Evolutionary conservation across 2,113 vertebrate species (phyloP).

Genomic region (Sitta europaea): DNA sequence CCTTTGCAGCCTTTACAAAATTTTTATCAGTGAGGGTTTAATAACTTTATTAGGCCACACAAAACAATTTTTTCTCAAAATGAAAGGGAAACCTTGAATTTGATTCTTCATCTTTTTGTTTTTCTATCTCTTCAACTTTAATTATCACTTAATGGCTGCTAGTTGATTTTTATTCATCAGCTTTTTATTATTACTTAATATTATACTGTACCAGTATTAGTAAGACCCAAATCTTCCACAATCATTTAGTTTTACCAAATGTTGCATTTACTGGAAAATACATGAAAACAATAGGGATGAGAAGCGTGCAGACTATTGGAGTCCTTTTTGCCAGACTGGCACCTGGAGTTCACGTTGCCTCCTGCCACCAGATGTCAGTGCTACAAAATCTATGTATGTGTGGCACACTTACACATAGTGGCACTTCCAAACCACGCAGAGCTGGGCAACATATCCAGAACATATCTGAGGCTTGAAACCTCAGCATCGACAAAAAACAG

Average conservation of each 20-base stretch:
- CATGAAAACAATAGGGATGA: neutral
- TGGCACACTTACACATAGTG: rapidly evolving
- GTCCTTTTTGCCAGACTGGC: neutral
- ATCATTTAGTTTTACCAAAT: neutral
- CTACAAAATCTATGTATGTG: neutral
- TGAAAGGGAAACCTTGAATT: neutral
- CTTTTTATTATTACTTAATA: neutral
- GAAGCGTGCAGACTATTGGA: rapidly evolving
- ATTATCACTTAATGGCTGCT: neutral
- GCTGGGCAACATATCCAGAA: neutral
- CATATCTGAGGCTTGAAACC: neutral
- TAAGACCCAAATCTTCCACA: neutral
- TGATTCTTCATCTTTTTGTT: neutral
- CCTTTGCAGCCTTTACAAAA: neutral
- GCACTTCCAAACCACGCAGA: neutral
- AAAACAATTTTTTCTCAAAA: neutral
- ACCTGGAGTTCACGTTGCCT: neutral
- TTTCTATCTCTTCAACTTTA: neutral
- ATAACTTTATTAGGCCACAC: neutral
- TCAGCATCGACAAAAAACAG: neutral
- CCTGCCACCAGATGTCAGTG: slow-evolving; percentile 39
- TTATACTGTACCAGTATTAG: neutral
- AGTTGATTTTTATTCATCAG: neutral
- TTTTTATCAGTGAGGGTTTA: neutral
- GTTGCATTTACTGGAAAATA: neutral